Evolutionary conservation across 2,888 invertebrate genomes (phyloP).

Genomic region (Andrena chrysosceles): DNA sequence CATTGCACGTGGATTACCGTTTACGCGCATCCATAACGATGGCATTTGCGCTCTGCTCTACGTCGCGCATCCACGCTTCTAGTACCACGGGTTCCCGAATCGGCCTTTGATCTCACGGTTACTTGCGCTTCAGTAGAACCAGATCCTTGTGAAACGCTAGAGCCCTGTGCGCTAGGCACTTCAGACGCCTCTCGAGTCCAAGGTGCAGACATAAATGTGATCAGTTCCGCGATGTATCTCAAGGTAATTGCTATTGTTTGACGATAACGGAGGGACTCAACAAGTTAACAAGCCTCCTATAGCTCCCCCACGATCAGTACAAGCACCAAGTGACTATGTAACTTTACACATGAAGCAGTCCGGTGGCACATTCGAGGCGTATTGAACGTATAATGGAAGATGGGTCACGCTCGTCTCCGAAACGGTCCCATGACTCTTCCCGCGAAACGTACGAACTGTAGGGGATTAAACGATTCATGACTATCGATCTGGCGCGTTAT

Average conservation of each 20-base stretch:
- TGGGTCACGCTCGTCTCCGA: no score
- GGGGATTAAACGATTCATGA: not conserved
- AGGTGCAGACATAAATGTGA: not conserved
- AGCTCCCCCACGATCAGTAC: no score
- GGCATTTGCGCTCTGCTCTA: conserved; percentile 65
- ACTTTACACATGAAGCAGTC: no score
- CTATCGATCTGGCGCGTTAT: not conserved
- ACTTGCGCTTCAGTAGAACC: conserved; percentile 19
- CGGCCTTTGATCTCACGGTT: conserved; percentile 51
- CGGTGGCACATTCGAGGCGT: no score
- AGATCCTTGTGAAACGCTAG: conserved; percentile 22
- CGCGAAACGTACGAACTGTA: not conserved
- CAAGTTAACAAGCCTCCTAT: not conserved
- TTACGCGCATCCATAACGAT: conserved; percentile 67
- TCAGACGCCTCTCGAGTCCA: not conserved
- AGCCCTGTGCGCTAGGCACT: not conserved
- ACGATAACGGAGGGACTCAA: not conserved
- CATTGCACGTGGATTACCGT: conserved; percentile 77
- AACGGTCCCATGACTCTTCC: no score
- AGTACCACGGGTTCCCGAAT: conserved; percentile 42
- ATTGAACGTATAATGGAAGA: no score
- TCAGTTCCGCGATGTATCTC: not conserved
- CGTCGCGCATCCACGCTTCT: conserved; percentile 23
- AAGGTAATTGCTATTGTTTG: not conserved
- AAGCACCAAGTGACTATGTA: no score